Evolutionary conservation across 1,140 invertebrate species (phyloP).

Genomic region (Rhizoglyphus robini): DNA sequence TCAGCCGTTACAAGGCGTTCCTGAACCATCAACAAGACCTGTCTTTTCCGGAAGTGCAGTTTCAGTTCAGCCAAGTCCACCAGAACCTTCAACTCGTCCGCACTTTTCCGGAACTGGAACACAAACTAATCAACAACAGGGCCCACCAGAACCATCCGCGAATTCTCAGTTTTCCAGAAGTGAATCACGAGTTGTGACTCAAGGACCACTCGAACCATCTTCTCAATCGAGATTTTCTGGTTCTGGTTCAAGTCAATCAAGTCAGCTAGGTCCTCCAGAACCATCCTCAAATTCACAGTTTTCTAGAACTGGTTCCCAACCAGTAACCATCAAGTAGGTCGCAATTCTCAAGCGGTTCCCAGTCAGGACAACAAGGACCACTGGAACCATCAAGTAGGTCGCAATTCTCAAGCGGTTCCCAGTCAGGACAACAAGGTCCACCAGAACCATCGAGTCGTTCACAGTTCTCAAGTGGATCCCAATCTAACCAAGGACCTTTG

Average conservation of each 20-base stretch:
- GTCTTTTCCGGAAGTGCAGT: neutral
- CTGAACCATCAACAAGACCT: neutral
- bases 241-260: too few species aligned
- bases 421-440: neutral
- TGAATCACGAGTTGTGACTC: too few species aligned
- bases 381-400: neutral
- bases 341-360: neutral
- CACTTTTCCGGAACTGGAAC: neutral
- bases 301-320: too few species aligned
- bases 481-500: neutral
- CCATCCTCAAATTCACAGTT: too few species aligned
- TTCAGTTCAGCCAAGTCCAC: neutral
- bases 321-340: neutral
- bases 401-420: neutral
- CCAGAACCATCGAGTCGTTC: neutral
- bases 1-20: too few species aligned
- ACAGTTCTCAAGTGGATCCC: neutral
- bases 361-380: too few species aligned
- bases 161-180: neutral
- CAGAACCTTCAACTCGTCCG: neutral
- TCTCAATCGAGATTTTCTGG: too few species aligned
- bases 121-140: too few species aligned
- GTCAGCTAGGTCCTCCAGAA: neutral
- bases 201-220: neutral
- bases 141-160: neutral